Conservation (phyloP, 1,140 invertebrate genomes). For the Oreohelix idahoensis region DNA sequence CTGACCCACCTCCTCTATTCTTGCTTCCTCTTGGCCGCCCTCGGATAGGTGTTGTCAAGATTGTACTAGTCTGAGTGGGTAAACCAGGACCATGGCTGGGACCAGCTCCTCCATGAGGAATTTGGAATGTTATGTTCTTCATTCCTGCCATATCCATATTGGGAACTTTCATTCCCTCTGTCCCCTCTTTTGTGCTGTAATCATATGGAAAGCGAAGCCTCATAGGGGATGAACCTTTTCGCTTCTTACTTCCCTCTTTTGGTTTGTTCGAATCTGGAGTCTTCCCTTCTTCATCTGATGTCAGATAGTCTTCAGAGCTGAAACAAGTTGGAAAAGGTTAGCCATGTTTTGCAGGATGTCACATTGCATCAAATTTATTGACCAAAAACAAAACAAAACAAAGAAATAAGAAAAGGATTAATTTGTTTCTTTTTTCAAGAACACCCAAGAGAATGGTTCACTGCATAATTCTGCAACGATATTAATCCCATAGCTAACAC, state of each 20-base stretch:
- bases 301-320: slow-evolving; percentile 39
- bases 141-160: slow-evolving; percentile 22
- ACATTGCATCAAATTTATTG: too few relatives aligned
- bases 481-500: too few relatives aligned
- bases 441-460: too few relatives aligned
- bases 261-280: slow-evolving; percentile 16
- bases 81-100: neutral
- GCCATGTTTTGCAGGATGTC: too few relatives aligned
- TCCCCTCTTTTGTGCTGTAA: slow-evolving; percentile 25
- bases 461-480: too few relatives aligned
- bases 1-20: slow-evolving; percentile 17
- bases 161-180: slow-evolving; percentile 10
- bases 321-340: neutral
- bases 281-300: slow-evolving; percentile 39
- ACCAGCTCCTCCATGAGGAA: slow-evolving; percentile 24
- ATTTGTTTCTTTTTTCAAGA: too few relatives aligned
- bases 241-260: slow-evolving; percentile 39
- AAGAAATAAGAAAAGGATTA: too few relatives aligned
- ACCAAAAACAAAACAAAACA: neutral
- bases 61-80: slow-evolving; percentile 6
- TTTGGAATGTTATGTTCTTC: slow-evolving; percentile 35
- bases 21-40: slow-evolving; percentile 33
- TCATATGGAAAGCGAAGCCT: slow-evolving; percentile 37
- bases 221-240: slow-evolving; percentile 37
- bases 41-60: slow-evolving; percentile 29